Evolutionary conservation across 2,113 vertebrate genomes (phyloP), one percentile per base, ranked within the genome.

Genomic region (Stegostoma tigrinum): DNA sequence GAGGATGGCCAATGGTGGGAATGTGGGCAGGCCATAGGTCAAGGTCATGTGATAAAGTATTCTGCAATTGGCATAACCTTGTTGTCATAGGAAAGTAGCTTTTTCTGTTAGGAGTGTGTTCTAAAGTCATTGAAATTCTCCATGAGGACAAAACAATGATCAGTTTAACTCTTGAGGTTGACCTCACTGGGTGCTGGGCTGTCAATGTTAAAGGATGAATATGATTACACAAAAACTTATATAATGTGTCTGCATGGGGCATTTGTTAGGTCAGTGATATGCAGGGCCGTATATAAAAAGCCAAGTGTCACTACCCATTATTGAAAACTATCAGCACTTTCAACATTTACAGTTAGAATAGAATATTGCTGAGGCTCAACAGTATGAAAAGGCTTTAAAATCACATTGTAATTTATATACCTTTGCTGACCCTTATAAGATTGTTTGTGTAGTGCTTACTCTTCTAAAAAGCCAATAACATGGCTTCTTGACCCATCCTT

Each of bases 261-360:
- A 67, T 94, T 94, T 94, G 66, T 94, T 68, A 94, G 66, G 66
- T 94, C 24, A 52, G 68, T 95, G 94, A 95, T 68, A 95, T 75
- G 68, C 94, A 95, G 42, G 67, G 12, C 6, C 94, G 75, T 14
- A 75, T 19, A 95, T 95, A 95, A 95, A 95, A 42, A 72, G 72
- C 42, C 72, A 95, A 95, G 68, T 52, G 94, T 34, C 45, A 95
- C 68, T 34, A 17, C 34, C 34, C 27, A 72, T 95, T 72, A 95
- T 72, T 75, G 94, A 95, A 95, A 95, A 42, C 42, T 30, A 45
- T 95, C 68, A 72, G 42, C 68, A 24, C 27, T 52, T 95, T 95
- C 52, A 72, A 75, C 2, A 68, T 95, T 95, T 72, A 23, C 89
- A 5, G 4, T 90, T n/a, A 66, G 89, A 93, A 66, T 93, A 21